phyloP scores from a whole-genome alignment of 1,140 invertebrate genomes.

The Drosophila erecta region DNA sequence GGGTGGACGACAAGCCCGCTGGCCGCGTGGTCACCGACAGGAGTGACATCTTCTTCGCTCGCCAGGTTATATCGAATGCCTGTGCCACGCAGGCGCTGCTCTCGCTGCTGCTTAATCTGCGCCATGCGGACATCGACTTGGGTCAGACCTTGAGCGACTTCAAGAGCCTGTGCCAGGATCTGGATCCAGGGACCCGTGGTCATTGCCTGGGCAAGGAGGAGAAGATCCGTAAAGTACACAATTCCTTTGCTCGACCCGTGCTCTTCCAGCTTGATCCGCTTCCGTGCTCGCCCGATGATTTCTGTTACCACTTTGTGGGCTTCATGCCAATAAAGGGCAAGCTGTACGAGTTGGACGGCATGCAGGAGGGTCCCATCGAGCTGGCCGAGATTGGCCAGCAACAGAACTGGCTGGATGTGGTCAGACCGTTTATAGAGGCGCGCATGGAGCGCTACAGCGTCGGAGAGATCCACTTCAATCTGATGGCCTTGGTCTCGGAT shows the following conservation, averaged over 20 bases:
- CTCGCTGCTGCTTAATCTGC: conserved; percentile 96
- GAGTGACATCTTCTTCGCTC: conserved; percentile 98
- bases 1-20: conserved; percentile 94
- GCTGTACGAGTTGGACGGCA: conserved; percentile 98
- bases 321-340: conserved; percentile 98
- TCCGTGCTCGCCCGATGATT: conserved; percentile 89
- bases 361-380: conserved; percentile 97
- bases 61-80: conserved; percentile 99
- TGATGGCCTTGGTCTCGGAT: conserved; percentile 98
- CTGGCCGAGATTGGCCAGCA: conserved; percentile 91
- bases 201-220: conserved; percentile 97
- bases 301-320: conserved; percentile 98
- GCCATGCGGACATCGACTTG: conserved; percentile 93
- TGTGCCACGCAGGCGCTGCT: conserved; percentile 99
- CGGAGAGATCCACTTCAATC: conserved; percentile 99
- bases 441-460: conserved; percentile 98
- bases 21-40: conserved; percentile 91
- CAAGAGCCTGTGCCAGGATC: conserved; percentile 96
- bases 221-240: conserved; percentile 97
- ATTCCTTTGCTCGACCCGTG: conserved; percentile 98
- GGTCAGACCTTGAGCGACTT: conserved; percentile 94
- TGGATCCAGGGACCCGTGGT: conserved; percentile 98
- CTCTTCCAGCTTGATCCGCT: conserved; percentile 98
- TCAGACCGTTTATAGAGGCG: conserved; percentile 96
- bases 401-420: conserved; percentile 95